Base-by-base conservation (phyloP, 2,113 vertebrate species). In the Channa maculata region DNA sequence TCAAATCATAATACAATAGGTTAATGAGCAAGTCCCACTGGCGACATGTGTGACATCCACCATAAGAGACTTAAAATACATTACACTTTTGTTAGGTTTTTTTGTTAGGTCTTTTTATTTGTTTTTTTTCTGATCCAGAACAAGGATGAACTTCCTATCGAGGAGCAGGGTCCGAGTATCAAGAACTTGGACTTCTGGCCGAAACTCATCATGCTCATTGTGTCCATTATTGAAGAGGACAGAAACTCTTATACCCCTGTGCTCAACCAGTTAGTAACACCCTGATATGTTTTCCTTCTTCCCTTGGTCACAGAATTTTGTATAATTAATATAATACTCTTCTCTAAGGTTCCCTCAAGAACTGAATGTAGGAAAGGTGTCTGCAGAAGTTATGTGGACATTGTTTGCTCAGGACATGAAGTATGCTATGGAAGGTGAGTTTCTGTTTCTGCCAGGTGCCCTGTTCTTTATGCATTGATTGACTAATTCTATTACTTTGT, bases 141-240 rank as follows among this genome's bases (percentile, higher is more conserved):
- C 91, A 97, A 95, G 79, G 96, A 96, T 58, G 97, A 98, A 24
- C 71, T 96, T 50, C 94, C 97, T 50, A 88, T 95, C 0, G 98
- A 99, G 67, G 98, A 99, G 46, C 97, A 97, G 80, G 98, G 98
- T 0, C 98, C 98, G 6, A 98, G 96, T 82, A 95, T 97, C 88
- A 96, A 94, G 89, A 99, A 99, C 86, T 89, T 99, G 86, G 98
- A 99, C 86, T 99, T 99, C 91, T 99, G 98, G 98, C 98, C 98
- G 34, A 99, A 99, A 72, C 97, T 99, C 83, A 99, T 99, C 85
- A 99, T 98, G 61, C 94, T 99, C 38, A 97, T 99, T 8, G 98
- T 99, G 67, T 99, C 98, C 70, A 99, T 99, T 88, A 97, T 96
- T 68, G 98, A 99, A 76, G 98, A 99, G 84, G 98, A 99, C 88